A percentile compares a stretch with the other conserved stretches of the same genome.
Conservation (phyloP, 2,113 vertebrate species). For the Ciconia maguari region DNA sequence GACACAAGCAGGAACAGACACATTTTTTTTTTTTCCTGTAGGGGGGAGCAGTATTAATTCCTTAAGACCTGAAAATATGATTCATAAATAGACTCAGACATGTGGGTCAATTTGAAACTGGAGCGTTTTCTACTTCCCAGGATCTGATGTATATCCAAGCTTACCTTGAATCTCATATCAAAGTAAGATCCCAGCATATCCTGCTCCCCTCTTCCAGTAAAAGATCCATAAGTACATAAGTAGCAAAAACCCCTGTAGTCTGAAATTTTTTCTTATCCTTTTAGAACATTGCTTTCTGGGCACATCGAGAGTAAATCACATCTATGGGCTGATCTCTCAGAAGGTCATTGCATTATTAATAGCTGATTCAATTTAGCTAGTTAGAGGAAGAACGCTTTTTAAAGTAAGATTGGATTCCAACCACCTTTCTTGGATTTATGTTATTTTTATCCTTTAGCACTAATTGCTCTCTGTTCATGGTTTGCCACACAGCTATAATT, state of each 20-base stretch:
- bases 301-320: slow-evolving; percentile 34
- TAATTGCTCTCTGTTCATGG: not conserved
- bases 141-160: not conserved
- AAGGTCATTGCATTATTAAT: slow-evolving; percentile 45
- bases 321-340: slow-evolving; percentile 3
- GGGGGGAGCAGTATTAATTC: not conserved
- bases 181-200: not conserved
- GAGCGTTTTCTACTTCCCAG: not conserved
- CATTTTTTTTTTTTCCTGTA: not conserved
- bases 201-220: not conserved
- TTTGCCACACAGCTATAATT: slow-evolving; percentile 9
- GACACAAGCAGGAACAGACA: not conserved
- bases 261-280: not conserved
- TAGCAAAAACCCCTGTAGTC: not conserved
- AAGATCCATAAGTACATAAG: not conserved
- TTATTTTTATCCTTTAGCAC: slow-evolving; percentile 8
- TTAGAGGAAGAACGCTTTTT: slow-evolving; percentile 37
- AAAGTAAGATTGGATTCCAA: slow-evolving; percentile 33
- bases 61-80: not conserved
- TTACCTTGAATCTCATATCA: not conserved
- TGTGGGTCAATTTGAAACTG: not conserved
- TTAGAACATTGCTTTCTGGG: slow-evolving; percentile 10
- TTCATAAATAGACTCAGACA: not conserved
- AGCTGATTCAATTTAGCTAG: slow-evolving; percentile 30
- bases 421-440: slow-evolving; percentile 7